Conservation (phyloP, 2,888 invertebrate species). For the Caenorhabditis plicata region DNA sequence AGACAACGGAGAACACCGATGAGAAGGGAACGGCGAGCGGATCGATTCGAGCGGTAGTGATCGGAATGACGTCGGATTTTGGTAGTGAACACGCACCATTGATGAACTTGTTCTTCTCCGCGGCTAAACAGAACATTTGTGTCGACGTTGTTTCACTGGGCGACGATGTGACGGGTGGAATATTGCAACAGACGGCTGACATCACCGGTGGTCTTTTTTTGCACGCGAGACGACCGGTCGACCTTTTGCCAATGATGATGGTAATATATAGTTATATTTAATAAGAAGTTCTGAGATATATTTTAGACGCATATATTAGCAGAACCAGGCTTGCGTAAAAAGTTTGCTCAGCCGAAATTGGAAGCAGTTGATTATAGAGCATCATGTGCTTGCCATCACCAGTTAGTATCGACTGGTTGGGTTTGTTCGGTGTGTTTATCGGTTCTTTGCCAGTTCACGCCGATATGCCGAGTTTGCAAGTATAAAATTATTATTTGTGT, state of each 20-base stretch:
- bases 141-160: conserved; percentile 42
- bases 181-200: conserved; percentile 48
- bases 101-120: conserved; percentile 49
- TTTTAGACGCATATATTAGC: conserved; percentile 34
- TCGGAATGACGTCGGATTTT: conserved; percentile 33
- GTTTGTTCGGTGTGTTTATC: conserved; percentile 47
- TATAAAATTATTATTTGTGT: too few species aligned
- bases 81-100: conserved; percentile 37
- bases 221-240: conserved; percentile 10
- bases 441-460: conserved; percentile 43
- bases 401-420: conserved; percentile 38
- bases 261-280: conserved; percentile 1
- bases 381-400: conserved; percentile 44
- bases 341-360: conserved; percentile 28
- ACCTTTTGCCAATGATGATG: conserved; percentile 24
- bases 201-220: conserved; percentile 44
- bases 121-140: conserved; percentile 41
- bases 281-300: not conserved
- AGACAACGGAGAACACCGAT: not conserved
- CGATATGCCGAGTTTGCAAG: conserved; percentile 44
- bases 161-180: conserved; percentile 30
- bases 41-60: conserved; percentile 30
- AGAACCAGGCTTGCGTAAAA: conserved; percentile 17
- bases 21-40: conserved; percentile 7
- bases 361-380: conserved; percentile 44